Conservation (phyloP, 2,797 vertebrate species). For the Lindbergichthys nudifrons region DNA sequence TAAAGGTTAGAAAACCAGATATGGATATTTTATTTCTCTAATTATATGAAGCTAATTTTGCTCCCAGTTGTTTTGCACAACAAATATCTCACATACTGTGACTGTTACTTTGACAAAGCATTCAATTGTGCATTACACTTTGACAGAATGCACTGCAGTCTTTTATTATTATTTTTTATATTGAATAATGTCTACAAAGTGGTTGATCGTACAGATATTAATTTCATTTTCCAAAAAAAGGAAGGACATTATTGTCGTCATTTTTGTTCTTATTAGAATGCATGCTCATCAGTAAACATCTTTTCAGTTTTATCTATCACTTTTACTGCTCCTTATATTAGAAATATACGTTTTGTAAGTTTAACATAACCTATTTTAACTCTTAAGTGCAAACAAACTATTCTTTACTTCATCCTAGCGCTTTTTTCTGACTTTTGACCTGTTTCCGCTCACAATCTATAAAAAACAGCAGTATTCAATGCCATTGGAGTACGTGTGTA, state of each 20-base stretch:
- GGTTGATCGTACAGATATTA: too few species aligned
- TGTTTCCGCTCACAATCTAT: neutral
- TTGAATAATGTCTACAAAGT: too few species aligned
- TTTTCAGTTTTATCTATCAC: neutral
- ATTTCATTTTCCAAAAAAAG: too few species aligned
- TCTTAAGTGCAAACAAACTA: neutral
- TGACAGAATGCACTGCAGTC: neutral
- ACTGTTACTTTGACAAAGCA: conserved; percentile 30
- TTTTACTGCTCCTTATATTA: too few species aligned
- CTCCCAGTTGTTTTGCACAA: conserved; percentile 51
- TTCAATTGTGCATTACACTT: neutral
- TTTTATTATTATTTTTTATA: too few species aligned
- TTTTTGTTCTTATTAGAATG: neutral
- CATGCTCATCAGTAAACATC: neutral
- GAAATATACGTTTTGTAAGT: too few species aligned
- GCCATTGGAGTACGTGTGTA: neutral
- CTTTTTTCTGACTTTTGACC: conserved; percentile 1
- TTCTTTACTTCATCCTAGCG: neutral
- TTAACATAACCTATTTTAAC: neutral
- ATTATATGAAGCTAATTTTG: conserved; percentile 75
- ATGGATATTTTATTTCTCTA: conserved; percentile 71
- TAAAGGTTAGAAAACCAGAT: conserved; percentile 78
- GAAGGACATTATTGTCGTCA: too few species aligned
- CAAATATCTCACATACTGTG: conserved; percentile 26
- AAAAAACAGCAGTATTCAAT: neutral